phyloP scores from a whole-genome alignment of 1,140 invertebrate genomes.

The Lepidurus apus region DNA sequence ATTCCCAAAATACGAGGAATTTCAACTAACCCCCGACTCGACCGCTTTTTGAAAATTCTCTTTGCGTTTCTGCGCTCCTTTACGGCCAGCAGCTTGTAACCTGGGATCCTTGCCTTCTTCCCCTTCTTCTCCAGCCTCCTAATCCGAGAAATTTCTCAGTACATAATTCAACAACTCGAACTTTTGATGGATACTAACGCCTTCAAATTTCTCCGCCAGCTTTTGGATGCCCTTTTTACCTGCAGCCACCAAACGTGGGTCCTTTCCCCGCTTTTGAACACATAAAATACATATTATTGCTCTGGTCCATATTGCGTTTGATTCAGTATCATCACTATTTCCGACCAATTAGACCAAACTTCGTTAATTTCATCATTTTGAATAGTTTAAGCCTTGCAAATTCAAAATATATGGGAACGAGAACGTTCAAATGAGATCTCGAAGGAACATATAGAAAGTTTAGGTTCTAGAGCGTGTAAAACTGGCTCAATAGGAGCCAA shows the following conservation, averaged over 20 bases:
- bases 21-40: conserved; percentile 23
- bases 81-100: conserved; percentile 28
- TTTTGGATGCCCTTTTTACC: conserved; percentile 25
- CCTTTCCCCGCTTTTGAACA: not conserved
- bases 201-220: conserved; percentile 31
- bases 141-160: not conserved
- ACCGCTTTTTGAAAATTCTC: conserved; percentile 27
- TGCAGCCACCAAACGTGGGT: conserved; percentile 27
- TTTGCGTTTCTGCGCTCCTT: conserved; percentile 25
- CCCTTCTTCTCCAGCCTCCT: conserved; percentile 25
- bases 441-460: too few relatives aligned
- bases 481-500: not conserved
- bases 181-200: conserved; percentile 16
- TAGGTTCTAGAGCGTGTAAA: too few relatives aligned
- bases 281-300: not conserved
- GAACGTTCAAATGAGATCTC: too few relatives aligned
- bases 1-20: not conserved
- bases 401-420: too few relatives aligned
- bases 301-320: not conserved
- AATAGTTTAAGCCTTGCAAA: not conserved
- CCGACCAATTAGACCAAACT: not conserved
- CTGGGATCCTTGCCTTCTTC: conserved; percentile 24
- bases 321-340: too few relatives aligned
- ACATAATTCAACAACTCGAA: not conserved
- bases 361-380: not conserved